Evolutionary conservation across 2,888 invertebrate genomes (phyloP), one percentile per base, ranked within the genome.

Genomic region (Campoplex nolae): DNA sequence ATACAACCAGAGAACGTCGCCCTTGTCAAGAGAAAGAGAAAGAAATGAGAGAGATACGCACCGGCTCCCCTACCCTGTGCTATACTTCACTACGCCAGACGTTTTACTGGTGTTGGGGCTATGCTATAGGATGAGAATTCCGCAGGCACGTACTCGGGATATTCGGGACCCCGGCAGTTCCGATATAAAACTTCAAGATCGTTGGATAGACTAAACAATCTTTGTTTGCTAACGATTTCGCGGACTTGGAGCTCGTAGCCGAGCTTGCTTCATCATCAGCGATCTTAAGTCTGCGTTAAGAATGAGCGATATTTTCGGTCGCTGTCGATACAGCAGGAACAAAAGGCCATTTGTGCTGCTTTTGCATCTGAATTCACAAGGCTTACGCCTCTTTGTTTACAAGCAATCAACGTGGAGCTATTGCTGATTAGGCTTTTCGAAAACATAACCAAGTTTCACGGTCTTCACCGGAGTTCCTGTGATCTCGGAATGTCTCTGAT

Each of bases 81-180:
- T 45, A 48, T 58, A 74, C 51, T 58, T 67, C 82, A 82, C 78
- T 58, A 83, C 83, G 82, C 74, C 85, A 83, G 83, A 80, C 79
- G 75, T 58, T 81, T 54, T 68, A 35, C 74, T 83, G 23, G 82
- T 80, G 73, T 85, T 70, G 70, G 70, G 78, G 18, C 74, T 71
- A 56, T 28, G 73, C 73, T 86, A 80, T 51, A 76, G 71, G 38
- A 65, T 45, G 71, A 70, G 1, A 16, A 42, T 0, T 2, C 28
- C 45, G 28, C 38, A 68, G 68, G 42, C 9, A 9, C n/a, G 68
- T 42, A 11, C n/a, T 9, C n/a, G 18, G 42, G 3, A n/a, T 9
- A 4, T n/a, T 9, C 9, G 1, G 42, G n/a, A 42, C 38, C 68
- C 68, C 42, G 6, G 11, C 4, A 9, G 8, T n/a, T 42, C 13